A percentile compares a stretch with the other conserved stretches of the same genome.
Evolutionary conservation across 2,888 invertebrate species (phyloP).

Genomic region (Sicus ferrugineus): DNA sequence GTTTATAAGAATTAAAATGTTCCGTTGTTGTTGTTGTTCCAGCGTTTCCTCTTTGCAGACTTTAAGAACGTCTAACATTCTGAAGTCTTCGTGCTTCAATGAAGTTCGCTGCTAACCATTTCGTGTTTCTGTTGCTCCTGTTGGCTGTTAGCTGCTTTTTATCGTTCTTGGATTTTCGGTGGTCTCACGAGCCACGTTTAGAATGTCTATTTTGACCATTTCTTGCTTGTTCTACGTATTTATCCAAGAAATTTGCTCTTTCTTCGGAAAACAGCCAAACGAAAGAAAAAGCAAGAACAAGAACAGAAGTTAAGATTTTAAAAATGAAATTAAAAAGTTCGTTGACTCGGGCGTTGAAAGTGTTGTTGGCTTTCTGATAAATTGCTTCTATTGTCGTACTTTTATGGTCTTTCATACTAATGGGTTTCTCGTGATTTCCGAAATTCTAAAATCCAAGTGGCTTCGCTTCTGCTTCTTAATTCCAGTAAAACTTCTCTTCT

Average conservation of each 20-base stretch:
- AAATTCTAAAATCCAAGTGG: too few relatives aligned
- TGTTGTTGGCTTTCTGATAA: neutral
- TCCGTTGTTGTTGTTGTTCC: neutral
- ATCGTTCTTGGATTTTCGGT: neutral
- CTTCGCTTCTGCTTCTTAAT: too few relatives aligned
- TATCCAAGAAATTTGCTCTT: slow-evolving; percentile 1
- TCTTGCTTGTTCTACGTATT: neutral
- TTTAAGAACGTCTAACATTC: too few relatives aligned
- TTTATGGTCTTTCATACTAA: neutral
- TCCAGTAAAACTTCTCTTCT: too few relatives aligned
- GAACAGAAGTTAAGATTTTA: neutral
- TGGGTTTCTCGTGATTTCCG: neutral
- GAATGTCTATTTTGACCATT: neutral
- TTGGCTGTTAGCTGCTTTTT: neutral
- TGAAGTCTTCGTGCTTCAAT: too few relatives aligned
- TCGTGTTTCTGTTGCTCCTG: neutral
- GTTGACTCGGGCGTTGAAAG: neutral
- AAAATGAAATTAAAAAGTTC: slow-evolving; percentile 27
- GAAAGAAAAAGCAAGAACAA: neutral
- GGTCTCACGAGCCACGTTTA: neutral
- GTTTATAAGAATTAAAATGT: slow-evolving; percentile 8
- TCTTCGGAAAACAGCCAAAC: neutral
- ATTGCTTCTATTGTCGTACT: neutral
- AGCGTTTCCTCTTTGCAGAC: too few relatives aligned
- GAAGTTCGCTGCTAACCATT: too few relatives aligned